Conservation (phyloP, 2,888 invertebrate species). For the Aquatica leii region DNA sequence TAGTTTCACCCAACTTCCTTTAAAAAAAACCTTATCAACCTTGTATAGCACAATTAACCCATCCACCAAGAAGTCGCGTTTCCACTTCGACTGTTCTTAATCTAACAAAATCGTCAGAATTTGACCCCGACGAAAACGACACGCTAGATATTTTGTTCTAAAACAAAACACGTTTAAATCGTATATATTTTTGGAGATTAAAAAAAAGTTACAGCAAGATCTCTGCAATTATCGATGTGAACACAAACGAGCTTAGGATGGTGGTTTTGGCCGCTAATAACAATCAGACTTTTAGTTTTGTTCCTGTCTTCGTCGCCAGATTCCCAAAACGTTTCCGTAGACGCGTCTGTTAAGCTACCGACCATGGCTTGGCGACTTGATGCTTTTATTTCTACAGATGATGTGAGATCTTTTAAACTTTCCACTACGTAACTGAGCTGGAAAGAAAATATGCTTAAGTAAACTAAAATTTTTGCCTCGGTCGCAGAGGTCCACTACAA, state of each 20-base stretch:
- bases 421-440: conserved; percentile 65
- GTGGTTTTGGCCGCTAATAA: conserved; percentile 69
- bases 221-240: conserved; percentile 94
- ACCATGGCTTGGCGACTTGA: conserved; percentile 96
- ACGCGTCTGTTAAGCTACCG: conserved; percentile 89
- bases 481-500: too few species aligned
- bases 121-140: conserved; percentile 84
- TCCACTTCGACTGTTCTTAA: conserved; percentile 88
- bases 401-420: conserved; percentile 77
- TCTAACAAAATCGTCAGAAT: conserved; percentile 81
- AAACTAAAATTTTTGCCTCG: too few species aligned
- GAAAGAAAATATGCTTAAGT: neutral
- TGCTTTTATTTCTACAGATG: conserved; percentile 80
- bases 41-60: conserved; percentile 87
- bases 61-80: conserved; percentile 78
- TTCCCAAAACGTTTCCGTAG: conserved; percentile 99
- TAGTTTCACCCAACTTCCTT: neutral
- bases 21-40: conserved; percentile 57
- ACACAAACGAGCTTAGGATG: conserved; percentile 81
- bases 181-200: neutral
- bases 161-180: conserved; percentile 47
- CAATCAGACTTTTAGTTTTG: conserved; percentile 85
- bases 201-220: conserved; percentile 75
- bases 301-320: conserved; percentile 96
- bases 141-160: conserved; percentile 90